Percentiles rank a stretch among this genome's conserved stretches.
Evolutionary conservation across 2,113 vertebrate genomes (phyloP).

Genomic region (Sapayoa aenigma): DNA sequence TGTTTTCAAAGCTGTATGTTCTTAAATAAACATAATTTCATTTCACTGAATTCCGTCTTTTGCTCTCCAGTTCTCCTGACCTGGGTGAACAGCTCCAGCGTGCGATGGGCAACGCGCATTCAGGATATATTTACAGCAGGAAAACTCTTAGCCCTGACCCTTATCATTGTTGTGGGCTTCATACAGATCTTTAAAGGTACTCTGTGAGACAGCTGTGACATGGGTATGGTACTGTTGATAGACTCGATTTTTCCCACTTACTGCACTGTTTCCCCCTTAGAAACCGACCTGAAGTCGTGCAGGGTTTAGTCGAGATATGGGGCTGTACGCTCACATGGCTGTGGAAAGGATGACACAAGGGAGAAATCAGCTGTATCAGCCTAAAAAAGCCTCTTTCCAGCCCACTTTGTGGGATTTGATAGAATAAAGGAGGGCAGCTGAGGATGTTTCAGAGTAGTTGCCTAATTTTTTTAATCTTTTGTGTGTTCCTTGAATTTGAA

Average conservation of each 20-base stretch:
- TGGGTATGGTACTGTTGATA: not conserved
- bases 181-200: slow-evolving; percentile 92
- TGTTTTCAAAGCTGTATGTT: not conserved
- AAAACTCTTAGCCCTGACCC: slow-evolving; percentile 90
- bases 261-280: not conserved
- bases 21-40: not conserved
- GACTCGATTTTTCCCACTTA: not conserved
- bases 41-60: slow-evolving; percentile 29
- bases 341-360: not conserved
- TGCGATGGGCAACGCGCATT: slow-evolving; percentile 93
- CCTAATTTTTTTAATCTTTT: not conserved
- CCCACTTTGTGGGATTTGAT: not conserved
- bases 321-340: not conserved
- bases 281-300: fast-evolving
- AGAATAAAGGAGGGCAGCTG: not conserved
- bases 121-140: slow-evolving; percentile 94
- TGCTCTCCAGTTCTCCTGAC: slow-evolving; percentile 87
- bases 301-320: not conserved
- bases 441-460: not conserved
- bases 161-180: slow-evolving; percentile 91
- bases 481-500: not conserved
- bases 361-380: not conserved
- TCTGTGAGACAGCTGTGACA: not conserved
- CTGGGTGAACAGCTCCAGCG: slow-evolving; percentile 96
- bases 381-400: not conserved